phyloP scores from a whole-genome alignment of 1,140 invertebrate genomes.

The Drosophila chauvacae region DNA sequence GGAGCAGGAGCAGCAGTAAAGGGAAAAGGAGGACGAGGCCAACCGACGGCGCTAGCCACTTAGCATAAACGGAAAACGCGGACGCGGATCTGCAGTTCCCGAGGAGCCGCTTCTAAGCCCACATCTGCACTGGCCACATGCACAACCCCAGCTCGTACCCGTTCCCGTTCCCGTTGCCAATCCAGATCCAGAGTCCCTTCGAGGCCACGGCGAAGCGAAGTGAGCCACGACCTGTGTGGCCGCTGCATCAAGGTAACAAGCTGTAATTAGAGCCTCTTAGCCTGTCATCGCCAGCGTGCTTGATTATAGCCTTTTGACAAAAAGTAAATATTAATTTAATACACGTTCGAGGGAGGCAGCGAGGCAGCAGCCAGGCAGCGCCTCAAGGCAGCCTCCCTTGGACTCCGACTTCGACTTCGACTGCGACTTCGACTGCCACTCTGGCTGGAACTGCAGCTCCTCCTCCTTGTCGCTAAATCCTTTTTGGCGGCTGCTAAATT shows the following conservation, averaged over 20 bases:
- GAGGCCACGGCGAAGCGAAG: slow-evolving; percentile 34
- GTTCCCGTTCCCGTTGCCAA: not conserved
- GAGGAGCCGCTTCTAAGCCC: not conserved
- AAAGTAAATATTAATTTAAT: slow-evolving; percentile 85
- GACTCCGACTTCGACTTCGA: not conserved
- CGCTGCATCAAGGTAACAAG: slow-evolving; percentile 77
- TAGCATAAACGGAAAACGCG: slow-evolving; percentile 71
- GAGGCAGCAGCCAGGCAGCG: not conserved
- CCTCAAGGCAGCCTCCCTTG: slow-evolving; percentile 27
- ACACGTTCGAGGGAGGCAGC: slow-evolving; percentile 46
- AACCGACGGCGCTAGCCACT: slow-evolving; percentile 74
- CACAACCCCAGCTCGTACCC: not conserved
- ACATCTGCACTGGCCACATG: slow-evolving; percentile 6
- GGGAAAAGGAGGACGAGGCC: slow-evolving; percentile 7
- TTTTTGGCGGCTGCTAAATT: slow-evolving; percentile 19
- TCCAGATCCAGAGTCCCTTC: not conserved
- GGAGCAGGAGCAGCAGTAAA: not conserved
- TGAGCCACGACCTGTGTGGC: slow-evolving; percentile 82
- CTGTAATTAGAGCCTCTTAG: slow-evolving; percentile 84
- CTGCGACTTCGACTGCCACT: not conserved
- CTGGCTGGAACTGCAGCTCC: not conserved
- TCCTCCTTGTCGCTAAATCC: slow-evolving; percentile 8
- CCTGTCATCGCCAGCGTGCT: slow-evolving; percentile 84
- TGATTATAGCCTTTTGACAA: slow-evolving; percentile 84
- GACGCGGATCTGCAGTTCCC: slow-evolving; percentile 5